phyloP scores from a whole-genome alignment of 1,140 invertebrate species.

The Pseudomyrmex gracilis region DNA sequence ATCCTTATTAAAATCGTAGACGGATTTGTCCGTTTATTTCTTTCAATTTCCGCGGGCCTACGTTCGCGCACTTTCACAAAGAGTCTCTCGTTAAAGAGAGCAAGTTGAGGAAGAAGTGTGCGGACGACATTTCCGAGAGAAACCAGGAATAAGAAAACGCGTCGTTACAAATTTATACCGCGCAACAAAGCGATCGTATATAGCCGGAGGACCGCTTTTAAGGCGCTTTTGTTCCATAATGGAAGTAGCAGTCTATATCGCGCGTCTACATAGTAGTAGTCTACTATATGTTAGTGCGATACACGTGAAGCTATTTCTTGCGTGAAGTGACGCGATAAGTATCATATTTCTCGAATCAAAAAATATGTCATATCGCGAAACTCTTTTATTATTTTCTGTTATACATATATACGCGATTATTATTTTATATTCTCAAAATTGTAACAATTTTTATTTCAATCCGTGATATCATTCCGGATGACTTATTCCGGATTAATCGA shows the following conservation, averaged over 20 bases:
- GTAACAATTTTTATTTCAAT: background rate
- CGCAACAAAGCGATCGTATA: slow-evolving; percentile 17
- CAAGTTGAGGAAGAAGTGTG: slow-evolving; percentile 19
- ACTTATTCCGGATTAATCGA: slow-evolving; percentile 8
- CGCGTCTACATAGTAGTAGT: background rate
- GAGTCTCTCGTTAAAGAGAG: slow-evolving; percentile 27
- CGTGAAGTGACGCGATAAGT: no score
- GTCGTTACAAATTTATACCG: slow-evolving; percentile 41
- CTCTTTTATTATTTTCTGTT: background rate
- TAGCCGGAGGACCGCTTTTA: slow-evolving; percentile 9
- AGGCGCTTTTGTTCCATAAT: background rate
- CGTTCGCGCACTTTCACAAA: slow-evolving; percentile 24
- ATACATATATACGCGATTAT: no score
- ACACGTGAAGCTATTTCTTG: background rate
- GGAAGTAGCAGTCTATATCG: no score
- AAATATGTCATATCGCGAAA: background rate
- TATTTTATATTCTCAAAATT: background rate
- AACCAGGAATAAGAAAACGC: slow-evolving; percentile 7
- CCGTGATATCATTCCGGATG: background rate
- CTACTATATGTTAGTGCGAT: slow-evolving; percentile 20
- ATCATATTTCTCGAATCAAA: background rate
- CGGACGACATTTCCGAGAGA: slow-evolving; percentile 20
- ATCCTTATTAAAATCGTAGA: slow-evolving; percentile 26
- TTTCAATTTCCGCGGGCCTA: slow-evolving; percentile 34
- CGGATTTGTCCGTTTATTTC: slow-evolving; percentile 33